phyloP scores from a whole-genome alignment of 2,888 invertebrate species.

The Linyphia triangularis region DNA sequence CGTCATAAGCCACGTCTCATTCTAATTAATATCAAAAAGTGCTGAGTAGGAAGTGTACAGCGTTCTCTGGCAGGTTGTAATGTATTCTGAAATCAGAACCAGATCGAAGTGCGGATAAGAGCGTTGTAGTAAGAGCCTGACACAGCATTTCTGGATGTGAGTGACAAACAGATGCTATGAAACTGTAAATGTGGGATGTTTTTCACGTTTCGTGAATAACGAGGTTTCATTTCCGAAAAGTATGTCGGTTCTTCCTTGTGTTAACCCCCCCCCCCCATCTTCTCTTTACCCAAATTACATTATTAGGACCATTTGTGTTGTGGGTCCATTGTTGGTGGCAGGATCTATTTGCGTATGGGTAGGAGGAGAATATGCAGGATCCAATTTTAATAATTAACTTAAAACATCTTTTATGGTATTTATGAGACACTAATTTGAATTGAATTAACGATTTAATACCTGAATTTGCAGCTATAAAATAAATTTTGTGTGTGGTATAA shows the following conservation, averaged over 20 bases:
- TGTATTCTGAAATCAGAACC: neutral
- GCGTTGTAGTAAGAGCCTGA: conserved; percentile 6
- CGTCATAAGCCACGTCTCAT: neutral
- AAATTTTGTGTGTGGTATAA: too few species aligned
- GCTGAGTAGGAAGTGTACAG: conserved; percentile 25
- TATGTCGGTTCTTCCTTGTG: neutral
- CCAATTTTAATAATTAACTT: too few species aligned
- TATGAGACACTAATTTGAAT: too few species aligned
- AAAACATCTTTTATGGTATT: too few species aligned
- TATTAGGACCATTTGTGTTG: too few species aligned
- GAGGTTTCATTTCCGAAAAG: neutral
- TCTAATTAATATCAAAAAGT: neutral
- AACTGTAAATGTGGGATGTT: neutral
- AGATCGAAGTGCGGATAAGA: conserved; percentile 33
- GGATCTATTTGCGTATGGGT: too few species aligned
- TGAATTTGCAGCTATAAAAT: too few species aligned
- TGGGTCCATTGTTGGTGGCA: too few species aligned
- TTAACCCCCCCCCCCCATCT: too few species aligned
- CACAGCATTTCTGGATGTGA: conserved; percentile 7
- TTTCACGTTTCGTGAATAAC: neutral
- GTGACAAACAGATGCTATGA: conserved; percentile 33
- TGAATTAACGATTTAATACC: too few species aligned
- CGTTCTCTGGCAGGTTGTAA: neutral
- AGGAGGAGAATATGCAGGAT: too few species aligned
- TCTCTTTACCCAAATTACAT: too few species aligned